A percentile compares a stretch with the other conserved stretches of the same genome.
Evolutionary conservation across 1,140 invertebrate genomes (phyloP).

Genomic region (Sesamia nonagrioides): DNA sequence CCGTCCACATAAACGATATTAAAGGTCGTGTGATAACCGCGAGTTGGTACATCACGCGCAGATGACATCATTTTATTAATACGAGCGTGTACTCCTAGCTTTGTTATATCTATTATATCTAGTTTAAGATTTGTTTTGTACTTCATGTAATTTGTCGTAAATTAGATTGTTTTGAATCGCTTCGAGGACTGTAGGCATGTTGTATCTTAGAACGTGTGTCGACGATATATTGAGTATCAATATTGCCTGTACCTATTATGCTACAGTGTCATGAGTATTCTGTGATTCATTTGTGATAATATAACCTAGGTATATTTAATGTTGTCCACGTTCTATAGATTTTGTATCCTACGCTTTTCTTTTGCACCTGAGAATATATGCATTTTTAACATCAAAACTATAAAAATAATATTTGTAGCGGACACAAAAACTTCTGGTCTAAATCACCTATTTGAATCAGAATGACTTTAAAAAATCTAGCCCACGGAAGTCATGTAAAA

Average conservation of each 20-base stretch:
- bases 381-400: too few relatives aligned
- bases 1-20: neutral
- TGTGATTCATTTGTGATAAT: neutral
- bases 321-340: too few relatives aligned
- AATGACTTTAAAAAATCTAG: too few relatives aligned
- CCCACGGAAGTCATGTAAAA: neutral
- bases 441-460: too few relatives aligned
- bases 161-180: neutral
- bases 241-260: neutral
- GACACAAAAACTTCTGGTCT: too few relatives aligned
- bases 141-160: conserved; percentile 3
- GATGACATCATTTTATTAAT: conserved; percentile 47
- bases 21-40: conserved; percentile 43
- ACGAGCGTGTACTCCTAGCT: neutral
- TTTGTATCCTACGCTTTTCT: too few relatives aligned
- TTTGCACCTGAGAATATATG: too few relatives aligned
- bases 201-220: neutral
- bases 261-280: neutral
- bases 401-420: too few relatives aligned
- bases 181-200: neutral
- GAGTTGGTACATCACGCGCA: conserved; percentile 34
- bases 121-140: conserved; percentile 1
- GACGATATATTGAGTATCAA: neutral
- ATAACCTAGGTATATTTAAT: too few relatives aligned
- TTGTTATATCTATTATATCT: neutral